These are phyloP conservation scores for Myripristis murdjan DNA, from an alignment of 2,797 vertebrate genomes.

Conservation along the genomic window DNA sequence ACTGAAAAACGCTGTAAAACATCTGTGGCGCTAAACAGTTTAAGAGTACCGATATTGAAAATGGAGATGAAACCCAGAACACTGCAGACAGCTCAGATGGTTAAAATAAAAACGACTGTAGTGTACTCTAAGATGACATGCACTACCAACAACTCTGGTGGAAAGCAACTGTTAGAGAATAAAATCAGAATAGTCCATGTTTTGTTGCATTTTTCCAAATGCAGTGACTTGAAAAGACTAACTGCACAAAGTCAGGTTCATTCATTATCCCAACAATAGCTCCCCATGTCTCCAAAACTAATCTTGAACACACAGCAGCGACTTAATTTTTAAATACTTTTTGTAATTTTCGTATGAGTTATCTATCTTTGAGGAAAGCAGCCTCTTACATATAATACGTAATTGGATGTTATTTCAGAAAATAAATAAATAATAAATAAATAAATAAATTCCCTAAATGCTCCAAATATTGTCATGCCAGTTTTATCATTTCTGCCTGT, in stretches of 20 bases:
- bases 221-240: not conserved
- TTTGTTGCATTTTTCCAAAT: not conserved
- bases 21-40: constrained; percentile 8
- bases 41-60: not conserved
- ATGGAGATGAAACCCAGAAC: not conserved
- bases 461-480: not conserved
- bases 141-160: too few relatives aligned
- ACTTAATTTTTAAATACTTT: not conserved
- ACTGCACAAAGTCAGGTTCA: not conserved
- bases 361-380: not conserved
- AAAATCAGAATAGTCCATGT: not conserved
- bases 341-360: not conserved
- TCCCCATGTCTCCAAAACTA: not conserved
- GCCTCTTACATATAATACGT: not conserved
- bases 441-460: not conserved
- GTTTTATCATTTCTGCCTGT: not conserved
- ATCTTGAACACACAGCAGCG: not conserved
- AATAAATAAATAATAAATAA: not conserved
- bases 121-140: too few relatives aligned
- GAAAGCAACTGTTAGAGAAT: not conserved
- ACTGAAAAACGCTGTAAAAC: constrained; percentile 16
- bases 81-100: not conserved
- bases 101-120: not conserved
- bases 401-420: not conserved
- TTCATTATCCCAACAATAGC: not conserved